phyloP scores from a whole-genome alignment of 2,888 invertebrate genomes.

The Orthosia gothica region DNA sequence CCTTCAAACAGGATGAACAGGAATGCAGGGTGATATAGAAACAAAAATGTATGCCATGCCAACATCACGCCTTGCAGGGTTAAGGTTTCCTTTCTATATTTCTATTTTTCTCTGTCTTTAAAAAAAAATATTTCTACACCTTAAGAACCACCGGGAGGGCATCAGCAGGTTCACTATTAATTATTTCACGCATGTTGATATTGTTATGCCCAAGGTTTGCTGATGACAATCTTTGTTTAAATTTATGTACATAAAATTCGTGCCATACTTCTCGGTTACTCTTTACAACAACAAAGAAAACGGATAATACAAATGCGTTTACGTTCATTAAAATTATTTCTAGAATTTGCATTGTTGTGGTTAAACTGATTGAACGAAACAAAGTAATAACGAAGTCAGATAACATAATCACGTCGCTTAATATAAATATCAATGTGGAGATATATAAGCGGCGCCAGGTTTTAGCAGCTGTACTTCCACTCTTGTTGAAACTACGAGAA shows the following conservation, averaged over 20 bases:
- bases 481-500: neutral
- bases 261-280: slow-evolving; percentile 19
- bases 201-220: neutral
- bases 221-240: neutral
- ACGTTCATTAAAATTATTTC: neutral
- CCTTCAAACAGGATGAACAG: too few species aligned
- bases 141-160: neutral
- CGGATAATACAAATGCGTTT: neutral
- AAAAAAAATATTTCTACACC: neutral
- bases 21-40: too few species aligned
- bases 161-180: neutral
- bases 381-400: neutral
- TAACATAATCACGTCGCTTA: slow-evolving; percentile 12
- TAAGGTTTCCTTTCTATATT: neutral
- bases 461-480: neutral
- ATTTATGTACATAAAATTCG: neutral
- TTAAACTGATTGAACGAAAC: neutral
- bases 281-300: slow-evolving; percentile 17
- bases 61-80: too few species aligned
- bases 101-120: neutral
- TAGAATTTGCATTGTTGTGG: neutral
- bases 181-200: neutral
- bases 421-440: neutral
- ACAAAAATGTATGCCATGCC: too few species aligned
- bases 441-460: neutral